A percentile compares a stretch with the other conserved stretches of the same genome.
Conservation (phyloP, 2,797 vertebrate species). For the Sebastes melanostomus region DNA sequence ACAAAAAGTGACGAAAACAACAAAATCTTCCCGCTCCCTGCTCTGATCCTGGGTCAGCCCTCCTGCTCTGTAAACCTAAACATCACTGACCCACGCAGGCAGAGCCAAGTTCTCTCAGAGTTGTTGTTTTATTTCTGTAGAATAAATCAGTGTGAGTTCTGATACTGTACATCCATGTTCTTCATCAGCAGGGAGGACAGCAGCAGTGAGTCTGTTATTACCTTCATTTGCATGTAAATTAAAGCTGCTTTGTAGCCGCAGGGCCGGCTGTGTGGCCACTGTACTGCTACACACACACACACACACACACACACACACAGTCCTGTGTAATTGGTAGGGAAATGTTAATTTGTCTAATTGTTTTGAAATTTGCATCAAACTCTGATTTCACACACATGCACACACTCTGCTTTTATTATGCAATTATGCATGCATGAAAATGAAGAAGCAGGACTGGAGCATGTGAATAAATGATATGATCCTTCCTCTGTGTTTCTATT, state of each 20-base stretch:
- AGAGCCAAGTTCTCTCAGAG: background rate
- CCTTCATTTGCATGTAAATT: conserved; percentile 74
- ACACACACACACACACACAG: conserved; percentile 4
- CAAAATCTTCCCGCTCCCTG: too few relatives aligned
- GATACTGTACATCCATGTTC: conserved; percentile 14
- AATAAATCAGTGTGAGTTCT: background rate
- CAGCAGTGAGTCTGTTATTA: conserved; percentile 51
- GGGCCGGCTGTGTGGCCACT: conserved; percentile 26
- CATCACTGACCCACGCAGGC: background rate
- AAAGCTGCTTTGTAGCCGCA: conserved; percentile 47
- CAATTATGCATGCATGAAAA: conserved; percentile 27
- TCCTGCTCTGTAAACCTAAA: background rate
- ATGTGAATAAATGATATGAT: conserved; percentile 32
- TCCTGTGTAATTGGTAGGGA: conserved; percentile 41
- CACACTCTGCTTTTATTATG: conserved; percentile 27
- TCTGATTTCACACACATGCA: conserved; percentile 35
- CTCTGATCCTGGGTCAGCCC: background rate
- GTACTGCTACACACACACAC: conserved; percentile 2
- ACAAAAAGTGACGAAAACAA: background rate
- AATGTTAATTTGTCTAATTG: conserved; percentile 70
- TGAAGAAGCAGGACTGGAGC: background rate
- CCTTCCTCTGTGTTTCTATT: background rate
- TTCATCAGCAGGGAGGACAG: conserved; percentile 19
- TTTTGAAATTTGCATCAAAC: conserved; percentile 55
- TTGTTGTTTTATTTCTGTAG: background rate